Base-by-base conservation (phyloP, 2,797 vertebrate genomes). In the Liasis olivaceus region DNA sequence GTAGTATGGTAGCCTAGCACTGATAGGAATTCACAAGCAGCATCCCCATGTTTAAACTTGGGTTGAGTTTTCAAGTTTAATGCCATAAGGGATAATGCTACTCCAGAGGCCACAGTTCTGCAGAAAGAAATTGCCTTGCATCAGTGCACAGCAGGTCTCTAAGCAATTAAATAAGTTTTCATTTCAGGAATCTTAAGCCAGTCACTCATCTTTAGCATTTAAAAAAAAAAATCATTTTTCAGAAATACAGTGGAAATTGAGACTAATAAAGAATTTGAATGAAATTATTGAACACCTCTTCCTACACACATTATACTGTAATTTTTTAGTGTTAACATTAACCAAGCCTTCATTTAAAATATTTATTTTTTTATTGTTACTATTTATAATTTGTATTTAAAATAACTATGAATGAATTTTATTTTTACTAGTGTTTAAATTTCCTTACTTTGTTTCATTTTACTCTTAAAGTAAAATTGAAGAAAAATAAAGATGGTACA, bases 101-200 rank as follows among this genome's bases (percentile, higher is more conserved):
- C 85, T 88, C 51, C n/a, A 91, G 89, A 84, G 89, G 59, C 60
- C 81, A 85, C 31, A 93, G 89, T 90, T 85, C 60, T 85, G 60
- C 86, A 93, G 69, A 90, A 86, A 88, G 17, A 91, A 47, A 91
- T 91, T 89, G 81, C 56, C 58, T 91, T 56, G 63, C 88, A 91
- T 89, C 87, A 89, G 60, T 77, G 63, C 64, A 42, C n/a, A 42
- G 87, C 14, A 93, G 63, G 84, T 87, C 47, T 84, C 88, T n/a
- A 81, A 86, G 51, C 88, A 93, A 91, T 81, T 91, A 87, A 93
- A 56, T 26, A 87, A 87, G 31, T 91, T 93, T 91, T 93, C 56
- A 72, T 84, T 89, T 87, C 85, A 91, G 86, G 93, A 93, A 88
- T 87, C 31, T 87, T 77, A 69, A 77, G 47, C 81, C 63, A 91